Conservation (phyloP, 2,888 invertebrate genomes). For the Lutraria lutraria region DNA sequence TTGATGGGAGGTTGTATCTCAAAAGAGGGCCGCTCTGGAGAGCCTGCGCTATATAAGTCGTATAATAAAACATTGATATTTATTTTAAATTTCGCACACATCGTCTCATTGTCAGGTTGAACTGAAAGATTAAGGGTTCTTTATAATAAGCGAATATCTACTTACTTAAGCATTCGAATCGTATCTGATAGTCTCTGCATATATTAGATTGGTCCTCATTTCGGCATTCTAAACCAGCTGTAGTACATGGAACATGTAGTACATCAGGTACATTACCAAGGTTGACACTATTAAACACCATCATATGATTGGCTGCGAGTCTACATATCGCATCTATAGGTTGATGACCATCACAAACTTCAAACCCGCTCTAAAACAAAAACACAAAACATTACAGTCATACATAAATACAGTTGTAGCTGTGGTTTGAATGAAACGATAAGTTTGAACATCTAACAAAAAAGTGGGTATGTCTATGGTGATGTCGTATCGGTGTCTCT, state of each 20-base stretch:
- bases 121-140: too few species aligned
- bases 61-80: too few species aligned
- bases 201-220: constrained; percentile 56
- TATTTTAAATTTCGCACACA: too few species aligned
- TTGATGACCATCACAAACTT: constrained; percentile 56
- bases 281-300: constrained; percentile 57
- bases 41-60: too few species aligned
- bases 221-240: constrained; percentile 53
- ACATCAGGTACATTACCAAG: constrained; percentile 28
- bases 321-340: constrained; percentile 65
- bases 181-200: constrained; percentile 63
- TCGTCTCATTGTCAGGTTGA: too few species aligned
- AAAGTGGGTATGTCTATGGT: too few species aligned
- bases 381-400: background rate
- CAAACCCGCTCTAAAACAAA: constrained; percentile 58
- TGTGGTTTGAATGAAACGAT: background rate
- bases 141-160: too few species aligned
- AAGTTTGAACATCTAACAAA: too few species aligned
- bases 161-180: constrained; percentile 67
- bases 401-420: too few species aligned
- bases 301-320: constrained; percentile 24
- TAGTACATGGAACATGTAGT: constrained; percentile 56
- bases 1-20: too few species aligned
- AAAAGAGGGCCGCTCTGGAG: too few species aligned
- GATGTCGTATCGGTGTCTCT: too few species aligned